Percentiles rank a stretch among this genome's conserved stretches.
Conservation (phyloP, 2,113 vertebrate genomes). For the Ailurus styani region DNA sequence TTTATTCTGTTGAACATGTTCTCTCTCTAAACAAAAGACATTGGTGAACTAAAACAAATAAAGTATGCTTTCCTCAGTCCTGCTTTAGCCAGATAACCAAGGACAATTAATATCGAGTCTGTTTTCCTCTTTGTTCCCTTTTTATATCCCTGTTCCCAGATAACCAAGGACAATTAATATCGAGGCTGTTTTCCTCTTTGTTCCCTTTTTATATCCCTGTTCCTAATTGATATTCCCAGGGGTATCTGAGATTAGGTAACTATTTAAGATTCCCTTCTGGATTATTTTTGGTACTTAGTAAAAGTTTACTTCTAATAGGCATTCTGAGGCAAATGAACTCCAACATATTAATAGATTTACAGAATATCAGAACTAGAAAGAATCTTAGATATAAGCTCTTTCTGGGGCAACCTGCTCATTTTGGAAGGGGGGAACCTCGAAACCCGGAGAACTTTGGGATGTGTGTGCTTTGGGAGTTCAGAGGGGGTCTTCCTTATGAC, state of each 20-base stretch:
- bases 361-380: not conserved
- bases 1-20: not conserved
- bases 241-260: slow-evolving; percentile 29
- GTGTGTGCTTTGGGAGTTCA: not conserved
- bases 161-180: no score
- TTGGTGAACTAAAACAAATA: not conserved
- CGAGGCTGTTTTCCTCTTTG: not conserved
- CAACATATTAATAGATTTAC: not conserved
- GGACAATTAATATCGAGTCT: not conserved
- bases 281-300: not conserved
- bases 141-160: not conserved
- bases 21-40: not conserved
- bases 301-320: not conserved
- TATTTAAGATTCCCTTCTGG: not conserved
- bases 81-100: slow-evolving; percentile 5
- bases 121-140: not conserved
- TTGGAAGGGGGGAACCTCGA: not conserved
- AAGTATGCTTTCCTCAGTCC: not conserved
- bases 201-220: not conserved
- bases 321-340: not conserved
- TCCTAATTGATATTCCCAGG: slow-evolving; percentile 27
- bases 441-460: not conserved
- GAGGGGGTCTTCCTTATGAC: not conserved
- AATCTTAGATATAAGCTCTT: not conserved
- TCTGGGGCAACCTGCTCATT: not conserved